Percentiles rank a stretch among this genome's conserved stretches.
Conservation (phyloP, 2,888 invertebrate genomes). For the Bellardia bayeri region DNA sequence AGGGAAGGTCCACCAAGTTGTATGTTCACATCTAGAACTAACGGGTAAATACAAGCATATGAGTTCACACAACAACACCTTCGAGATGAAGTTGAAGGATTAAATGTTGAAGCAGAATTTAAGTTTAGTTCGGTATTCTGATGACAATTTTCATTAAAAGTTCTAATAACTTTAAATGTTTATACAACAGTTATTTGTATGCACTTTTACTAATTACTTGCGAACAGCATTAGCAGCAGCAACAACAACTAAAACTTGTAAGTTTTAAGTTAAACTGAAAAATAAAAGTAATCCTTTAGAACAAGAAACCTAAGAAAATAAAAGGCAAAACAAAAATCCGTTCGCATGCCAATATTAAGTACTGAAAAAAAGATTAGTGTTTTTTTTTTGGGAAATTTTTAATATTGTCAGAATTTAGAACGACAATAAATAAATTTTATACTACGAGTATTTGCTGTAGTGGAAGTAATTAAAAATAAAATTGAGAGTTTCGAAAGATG, state of each 20-base stretch:
- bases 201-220: slow-evolving; percentile 68
- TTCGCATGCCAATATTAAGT: neutral
- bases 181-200: slow-evolving; percentile 32
- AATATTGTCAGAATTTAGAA: slow-evolving; percentile 4
- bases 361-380: neutral
- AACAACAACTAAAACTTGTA: neutral
- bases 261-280: neutral
- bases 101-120: neutral
- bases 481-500: neutral
- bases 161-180: slow-evolving; percentile 64
- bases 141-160: slow-evolving; percentile 66
- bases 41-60: neutral
- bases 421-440: slow-evolving; percentile 11
- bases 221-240: slow-evolving; percentile 35
- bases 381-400: neutral
- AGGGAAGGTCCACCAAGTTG: no score
- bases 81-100: slow-evolving; percentile 37
- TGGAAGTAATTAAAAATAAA: slow-evolving; percentile 12
- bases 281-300: no score
- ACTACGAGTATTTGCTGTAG: neutral
- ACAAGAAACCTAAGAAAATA: neutral
- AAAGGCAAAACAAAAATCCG: neutral
- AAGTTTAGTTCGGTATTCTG: slow-evolving; percentile 13
- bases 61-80: neutral
- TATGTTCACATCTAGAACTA: neutral